Evolutionary conservation across 1,140 invertebrate species (phyloP), one percentile per base, ranked within the genome.

Genomic region (Hylaeus anthracinus): DNA sequence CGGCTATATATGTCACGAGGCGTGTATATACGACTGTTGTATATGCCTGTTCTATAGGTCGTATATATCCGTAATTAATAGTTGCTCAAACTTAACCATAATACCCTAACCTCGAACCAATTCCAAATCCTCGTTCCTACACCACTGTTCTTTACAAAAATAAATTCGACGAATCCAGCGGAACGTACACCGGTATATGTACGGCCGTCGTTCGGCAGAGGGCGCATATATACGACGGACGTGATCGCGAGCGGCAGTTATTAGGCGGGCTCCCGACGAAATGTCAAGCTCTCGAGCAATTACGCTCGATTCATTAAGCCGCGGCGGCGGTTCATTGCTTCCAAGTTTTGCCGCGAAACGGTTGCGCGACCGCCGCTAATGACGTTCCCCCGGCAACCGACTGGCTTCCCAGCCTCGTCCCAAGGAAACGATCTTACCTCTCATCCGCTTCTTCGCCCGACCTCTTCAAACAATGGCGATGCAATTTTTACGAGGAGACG

Each of bases 251-350:
- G 8, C 45, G 45, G 45, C 45, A 8, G 55, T 80, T 67, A 80
- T 80, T 80, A 80, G 79, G 64, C 67, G 56, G 37, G 78, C 64
- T 69, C 64, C 63, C 71, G 79, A 80, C 79, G 79, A 80, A 80
- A 80, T 80, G 79, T 80, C 79, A 80, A 80, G 72, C 79, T 80
- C 79, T 67, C 72, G 79, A 66, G 72, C 79, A 80, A 80, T 80
- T 80, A 80, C 79, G 79, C 72, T 60, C 71, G 79, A 80, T 80
- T 80, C 79, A 80, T 80, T 80, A 80, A 75, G 72, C 72, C 64
- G 45, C 53, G 70, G 70, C 39, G 41, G 39, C 14, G 79, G 79
- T 80, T 80, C 79, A 80, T 80, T 80, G 79, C 79, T 80, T 75
- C 71, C 43, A 80, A 80, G 79, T 80, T 80, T 80, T 70, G 69